These are phyloP conservation scores for Microplitis mediator DNA, from an alignment of 1,140 invertebrate genomes.

Conservation along the genomic window DNA sequence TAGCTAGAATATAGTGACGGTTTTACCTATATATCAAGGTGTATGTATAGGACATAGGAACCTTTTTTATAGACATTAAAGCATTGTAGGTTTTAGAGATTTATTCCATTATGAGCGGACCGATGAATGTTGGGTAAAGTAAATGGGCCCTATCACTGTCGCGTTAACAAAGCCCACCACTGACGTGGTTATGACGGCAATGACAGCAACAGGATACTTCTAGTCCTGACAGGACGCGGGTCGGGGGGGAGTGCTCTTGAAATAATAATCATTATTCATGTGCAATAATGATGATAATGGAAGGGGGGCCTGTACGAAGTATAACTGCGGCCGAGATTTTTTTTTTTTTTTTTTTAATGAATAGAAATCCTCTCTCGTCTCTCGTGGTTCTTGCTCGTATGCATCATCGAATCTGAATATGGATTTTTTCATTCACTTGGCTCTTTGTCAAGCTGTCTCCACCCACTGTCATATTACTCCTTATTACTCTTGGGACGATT, in stretches of 20 bases:
- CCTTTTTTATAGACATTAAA: constrained; percentile 38
- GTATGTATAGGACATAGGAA: neutral
- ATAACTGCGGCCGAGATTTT: constrained; percentile 5
- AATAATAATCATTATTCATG: constrained; percentile 42
- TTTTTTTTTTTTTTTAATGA: constrained; percentile 24
- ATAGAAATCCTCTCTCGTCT: constrained; percentile 19
- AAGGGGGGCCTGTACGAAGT: neutral
- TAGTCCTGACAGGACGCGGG: constrained; percentile 37
- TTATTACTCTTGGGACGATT: constrained; percentile 30
- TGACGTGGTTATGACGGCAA: constrained; percentile 49
- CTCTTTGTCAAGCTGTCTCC: constrained; percentile 47
- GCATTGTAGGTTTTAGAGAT: constrained; percentile 46
- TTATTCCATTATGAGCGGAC: constrained; percentile 45
- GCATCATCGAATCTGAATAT: constrained; percentile 51
- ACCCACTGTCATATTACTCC: constrained; percentile 29
- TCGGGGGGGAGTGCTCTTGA: constrained; percentile 5
- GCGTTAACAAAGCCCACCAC: constrained; percentile 45
- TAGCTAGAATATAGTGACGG: neutral
- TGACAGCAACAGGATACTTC: constrained; percentile 48
- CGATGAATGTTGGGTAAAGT: constrained; percentile 40
- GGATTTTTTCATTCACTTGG: constrained; percentile 44
- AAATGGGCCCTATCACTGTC: constrained; percentile 57
- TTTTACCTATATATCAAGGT: neutral
- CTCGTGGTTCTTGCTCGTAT: constrained; percentile 32
- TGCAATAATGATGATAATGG: constrained; percentile 33